Evolutionary conservation across 1,140 invertebrate species (phyloP), one percentile per base, ranked within the genome.

Genomic region (Trichonephila clavipes): DNA sequence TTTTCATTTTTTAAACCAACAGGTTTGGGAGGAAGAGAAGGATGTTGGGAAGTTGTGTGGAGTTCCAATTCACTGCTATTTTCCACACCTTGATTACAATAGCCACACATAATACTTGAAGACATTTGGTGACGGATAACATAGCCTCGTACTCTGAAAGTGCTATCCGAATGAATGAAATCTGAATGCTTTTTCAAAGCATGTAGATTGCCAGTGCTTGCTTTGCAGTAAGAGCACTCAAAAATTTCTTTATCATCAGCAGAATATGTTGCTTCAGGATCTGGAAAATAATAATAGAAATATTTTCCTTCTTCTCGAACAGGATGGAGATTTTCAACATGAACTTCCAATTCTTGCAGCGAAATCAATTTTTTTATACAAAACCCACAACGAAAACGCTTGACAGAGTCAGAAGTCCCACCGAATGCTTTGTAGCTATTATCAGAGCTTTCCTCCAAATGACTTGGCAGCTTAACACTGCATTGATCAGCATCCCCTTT

Each of bases 211-310:
- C 85, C 87, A n/a, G 83, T 69, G 18, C 87, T 44, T 28, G 77
- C 83, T 59, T 94, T 94, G 58, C 93, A 94, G 59, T 94, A 94
- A 40, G 87, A 72, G 40, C 93, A 94, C 72, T 94, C 93, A 85
- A 64, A 94, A 19, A 44, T 10, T 2, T 88, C 93, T n/a, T n/a
- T 90, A 19, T 90, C 93, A 16, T 34, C 40, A 8, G n/a, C 10
- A 1, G 28, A 18, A 24, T 64, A 93, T 14, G 62, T 83, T 19
- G 19, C 0, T 28, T 69, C 64, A 3, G 64, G 28, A 61, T 93
- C 92, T 69, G 93, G 93, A 8, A n/a, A 69, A 58, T 90, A 94
- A 61, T 94, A 85, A 24, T 69, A 94, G 16, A 51, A 90, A 40
- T 90, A 89, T 40, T 89, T 40, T 6, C 10, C 16, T 28, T 83